phyloP scores from a whole-genome alignment of 1,140 invertebrate species.

The Drosophila eugracilis region DNA sequence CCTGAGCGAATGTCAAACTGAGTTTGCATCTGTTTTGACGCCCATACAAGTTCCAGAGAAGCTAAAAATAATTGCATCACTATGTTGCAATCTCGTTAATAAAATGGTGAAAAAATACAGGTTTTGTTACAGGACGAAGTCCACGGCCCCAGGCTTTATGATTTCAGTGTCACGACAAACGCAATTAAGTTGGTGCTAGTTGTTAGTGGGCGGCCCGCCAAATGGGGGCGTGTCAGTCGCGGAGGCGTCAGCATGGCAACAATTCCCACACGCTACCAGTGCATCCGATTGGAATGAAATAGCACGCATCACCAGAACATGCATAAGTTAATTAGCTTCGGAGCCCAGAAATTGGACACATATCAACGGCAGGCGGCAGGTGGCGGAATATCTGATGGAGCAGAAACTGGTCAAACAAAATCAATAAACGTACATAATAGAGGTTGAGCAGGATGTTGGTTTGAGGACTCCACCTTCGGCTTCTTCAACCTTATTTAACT shows the following conservation, averaged over 20 bases:
- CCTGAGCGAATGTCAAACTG: not conserved
- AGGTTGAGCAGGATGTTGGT: not conserved
- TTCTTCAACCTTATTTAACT: not conserved
- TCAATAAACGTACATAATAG: slow-evolving; percentile 1
- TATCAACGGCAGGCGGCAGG: not conserved
- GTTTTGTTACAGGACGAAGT: not conserved
- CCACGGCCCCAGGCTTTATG: not conserved
- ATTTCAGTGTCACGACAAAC: not conserved
- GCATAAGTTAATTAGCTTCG: slow-evolving; percentile 26
- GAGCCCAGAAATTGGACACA: not conserved
- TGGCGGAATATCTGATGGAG: not conserved
- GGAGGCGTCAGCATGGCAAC: slow-evolving; percentile 7
- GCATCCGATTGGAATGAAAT: slow-evolving; percentile 5
- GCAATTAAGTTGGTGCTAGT: slow-evolving; percentile 1
- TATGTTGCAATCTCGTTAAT: not conserved
- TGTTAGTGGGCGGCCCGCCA: not conserved
- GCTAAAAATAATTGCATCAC: not conserved
- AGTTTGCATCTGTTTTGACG: not conserved
- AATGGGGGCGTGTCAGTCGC: not conserved
- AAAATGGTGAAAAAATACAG: not conserved
- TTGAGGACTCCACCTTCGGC: not conserved
- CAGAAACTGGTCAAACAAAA: slow-evolving; percentile 3
- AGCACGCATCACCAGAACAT: not conserved
- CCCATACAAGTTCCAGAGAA: no score
- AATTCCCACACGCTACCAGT: not conserved